Conservation (phyloP, 2,797 vertebrate genomes). For the Sitta carolinensis region DNA sequence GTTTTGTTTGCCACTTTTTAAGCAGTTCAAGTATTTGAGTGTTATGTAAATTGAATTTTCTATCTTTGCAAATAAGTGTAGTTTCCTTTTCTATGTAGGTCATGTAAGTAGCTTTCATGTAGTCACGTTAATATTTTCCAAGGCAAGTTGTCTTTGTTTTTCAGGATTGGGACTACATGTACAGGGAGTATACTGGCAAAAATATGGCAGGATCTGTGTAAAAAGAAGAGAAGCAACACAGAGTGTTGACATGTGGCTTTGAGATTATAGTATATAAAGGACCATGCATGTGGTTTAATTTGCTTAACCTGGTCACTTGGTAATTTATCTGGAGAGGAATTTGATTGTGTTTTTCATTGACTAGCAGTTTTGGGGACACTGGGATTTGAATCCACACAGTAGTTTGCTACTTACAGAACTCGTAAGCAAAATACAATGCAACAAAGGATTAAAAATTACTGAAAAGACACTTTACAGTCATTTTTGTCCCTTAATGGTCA, state of each 20-base stretch:
- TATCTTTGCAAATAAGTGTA: not conserved
- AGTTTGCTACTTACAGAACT: not conserved
- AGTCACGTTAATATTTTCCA: not conserved
- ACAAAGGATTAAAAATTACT: not conserved
- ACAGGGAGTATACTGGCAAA: not conserved
- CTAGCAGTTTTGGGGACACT: not conserved
- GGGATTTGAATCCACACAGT: not conserved
- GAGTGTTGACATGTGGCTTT: not conserved
- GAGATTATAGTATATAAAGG: not conserved
- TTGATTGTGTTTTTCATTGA: not conserved
- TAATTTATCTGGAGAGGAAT: not conserved
- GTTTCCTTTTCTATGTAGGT: not conserved
- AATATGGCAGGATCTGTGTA: not conserved
- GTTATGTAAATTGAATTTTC: not conserved
- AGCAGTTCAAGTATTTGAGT: not conserved
- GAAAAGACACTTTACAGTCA: not conserved
- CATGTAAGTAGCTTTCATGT: not conserved
- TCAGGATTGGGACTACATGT: not conserved
- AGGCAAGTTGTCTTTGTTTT: not conserved
- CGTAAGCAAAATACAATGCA: not conserved
- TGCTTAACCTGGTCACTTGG: not conserved
- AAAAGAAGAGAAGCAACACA: not conserved
- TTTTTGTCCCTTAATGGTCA: not conserved
- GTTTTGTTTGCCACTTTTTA: not conserved
- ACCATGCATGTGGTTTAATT: not conserved